Percentiles rank a stretch among this genome's conserved stretches.
phyloP scores from a whole-genome alignment of 2,113 vertebrate species.

The Bettongia penicillata region DNA sequence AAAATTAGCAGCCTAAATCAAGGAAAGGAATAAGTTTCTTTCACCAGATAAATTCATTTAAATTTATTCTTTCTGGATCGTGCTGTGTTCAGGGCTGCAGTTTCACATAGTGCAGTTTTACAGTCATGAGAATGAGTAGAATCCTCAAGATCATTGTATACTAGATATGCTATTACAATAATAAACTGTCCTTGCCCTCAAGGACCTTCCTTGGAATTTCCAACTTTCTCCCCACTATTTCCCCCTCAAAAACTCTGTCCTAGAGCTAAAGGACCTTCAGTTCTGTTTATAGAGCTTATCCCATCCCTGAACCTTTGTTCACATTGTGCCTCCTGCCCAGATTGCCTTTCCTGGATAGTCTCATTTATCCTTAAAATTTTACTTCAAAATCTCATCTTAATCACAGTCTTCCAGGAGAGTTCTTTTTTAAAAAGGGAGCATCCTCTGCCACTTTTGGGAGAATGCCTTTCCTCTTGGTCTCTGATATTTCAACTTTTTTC shows the following conservation, averaged over 20 bases:
- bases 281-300: neutral
- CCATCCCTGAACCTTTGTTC: fast-evolving
- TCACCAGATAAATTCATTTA: neutral
- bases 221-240: neutral
- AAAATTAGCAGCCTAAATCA: neutral
- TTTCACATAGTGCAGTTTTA: neutral
- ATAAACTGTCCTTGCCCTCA: neutral
- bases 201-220: neutral
- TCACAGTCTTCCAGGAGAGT: neutral
- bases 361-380: neutral
- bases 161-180: neutral
- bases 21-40: neutral
- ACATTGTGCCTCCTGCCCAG: neutral
- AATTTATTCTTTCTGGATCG: neutral
- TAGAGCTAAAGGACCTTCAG: neutral
- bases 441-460: neutral
- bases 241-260: neutral
- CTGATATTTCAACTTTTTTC: neutral
- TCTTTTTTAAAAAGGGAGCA: neutral
- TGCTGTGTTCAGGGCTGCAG: neutral
- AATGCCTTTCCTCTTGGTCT: neutral
- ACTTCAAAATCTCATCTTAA: neutral
- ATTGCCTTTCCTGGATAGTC: neutral
- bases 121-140: neutral
- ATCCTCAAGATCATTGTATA: neutral